Base-by-base conservation (phyloP, 2,888 invertebrate genomes). In the Euplagia quadripunctaria region DNA sequence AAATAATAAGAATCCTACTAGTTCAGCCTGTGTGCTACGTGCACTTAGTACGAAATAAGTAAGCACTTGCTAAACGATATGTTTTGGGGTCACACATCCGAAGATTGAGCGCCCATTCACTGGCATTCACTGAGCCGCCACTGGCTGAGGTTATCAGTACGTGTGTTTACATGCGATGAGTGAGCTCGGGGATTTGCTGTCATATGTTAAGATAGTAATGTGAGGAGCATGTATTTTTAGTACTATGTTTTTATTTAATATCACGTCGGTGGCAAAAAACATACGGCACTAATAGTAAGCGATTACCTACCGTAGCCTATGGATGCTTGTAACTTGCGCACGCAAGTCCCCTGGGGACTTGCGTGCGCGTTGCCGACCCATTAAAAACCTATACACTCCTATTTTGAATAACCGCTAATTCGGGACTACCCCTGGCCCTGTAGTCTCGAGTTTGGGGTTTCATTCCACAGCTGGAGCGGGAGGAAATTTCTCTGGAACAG, bases 101-200 rank as follows among this genome's bases (percentile, higher is more conserved):
- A 80, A 75, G 75, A 80, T 80, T 77, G 74, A 68, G 52, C 16
- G 58, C 70, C 73, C 82, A 84, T 80, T 84, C 82, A 82, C 73
- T 70, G 76, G 58, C 61, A 20, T 55, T 55, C 55, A 55, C 17
- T 52, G 51, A 9, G 51, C 7, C 43, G 63, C 31, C 46, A 65
- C 52, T 20, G 55, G 43, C 49, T 46, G 71, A 78, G 81, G 83
- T 83, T 81, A 81, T 81, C 70, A 49, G 17, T 16, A 69, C 66
- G 58, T 71, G 64, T 83, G 74, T 83, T 81, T 71, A 80, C 81
- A 70, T 42, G 43, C 31, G 14, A 8, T 3, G 55, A 42, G 41
- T 52, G 58, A 41, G 49, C 43, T 12, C 17, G 64, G 52, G 55
- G 46, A 64, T 68, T 61, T 61, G 14, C 16, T n/a, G 9, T 17